phyloP scores from a whole-genome alignment of 2,888 invertebrate genomes.

The Synergus japonicus region DNA sequence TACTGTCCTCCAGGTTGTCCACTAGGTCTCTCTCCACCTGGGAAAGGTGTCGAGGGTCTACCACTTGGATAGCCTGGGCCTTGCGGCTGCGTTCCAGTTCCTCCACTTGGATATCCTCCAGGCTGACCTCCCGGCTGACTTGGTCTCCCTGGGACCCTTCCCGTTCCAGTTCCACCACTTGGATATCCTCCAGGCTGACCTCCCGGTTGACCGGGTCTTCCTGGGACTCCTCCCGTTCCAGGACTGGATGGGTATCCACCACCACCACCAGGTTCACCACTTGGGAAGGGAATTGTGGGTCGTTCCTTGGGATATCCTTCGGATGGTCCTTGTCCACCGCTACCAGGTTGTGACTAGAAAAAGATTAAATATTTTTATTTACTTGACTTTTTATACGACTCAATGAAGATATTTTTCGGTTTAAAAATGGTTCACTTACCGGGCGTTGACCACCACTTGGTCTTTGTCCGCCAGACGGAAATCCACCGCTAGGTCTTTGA shows the following conservation, averaged over 20 bases:
- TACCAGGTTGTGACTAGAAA: conserved; percentile 39
- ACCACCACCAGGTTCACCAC: neutral
- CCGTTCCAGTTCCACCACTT: conserved; percentile 46
- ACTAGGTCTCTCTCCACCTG: conserved; percentile 24
- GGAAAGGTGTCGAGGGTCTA: conserved; percentile 62
- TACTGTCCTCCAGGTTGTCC: conserved; percentile 18
- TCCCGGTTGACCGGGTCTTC: conserved; percentile 31
- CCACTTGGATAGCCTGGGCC: conserved; percentile 64
- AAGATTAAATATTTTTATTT: neutral
- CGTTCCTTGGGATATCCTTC: conserved; percentile 62
- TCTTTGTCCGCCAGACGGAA: conserved; percentile 47
- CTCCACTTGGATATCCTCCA: conserved; percentile 51
- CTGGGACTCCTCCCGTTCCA: conserved; percentile 57
- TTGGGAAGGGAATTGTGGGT: conserved; percentile 55
- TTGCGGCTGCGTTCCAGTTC: conserved; percentile 42
- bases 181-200: conserved; percentile 50
- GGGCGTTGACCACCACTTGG: conserved; percentile 64
- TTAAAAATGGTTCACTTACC: conserved; percentile 58
- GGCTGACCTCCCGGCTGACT: conserved; percentile 43
- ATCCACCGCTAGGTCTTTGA: conserved; percentile 57
- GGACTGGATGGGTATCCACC: conserved; percentile 60
- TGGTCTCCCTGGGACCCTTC: conserved; percentile 49
- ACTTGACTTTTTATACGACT: neutral
- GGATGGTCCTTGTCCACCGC: conserved; percentile 52
- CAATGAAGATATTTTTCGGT: neutral